A percentile compares a stretch with the other conserved stretches of the same genome.
phyloP scores from a whole-genome alignment of 2,113 vertebrate genomes.

The Pseudolaguvia tuberculata region DNA sequence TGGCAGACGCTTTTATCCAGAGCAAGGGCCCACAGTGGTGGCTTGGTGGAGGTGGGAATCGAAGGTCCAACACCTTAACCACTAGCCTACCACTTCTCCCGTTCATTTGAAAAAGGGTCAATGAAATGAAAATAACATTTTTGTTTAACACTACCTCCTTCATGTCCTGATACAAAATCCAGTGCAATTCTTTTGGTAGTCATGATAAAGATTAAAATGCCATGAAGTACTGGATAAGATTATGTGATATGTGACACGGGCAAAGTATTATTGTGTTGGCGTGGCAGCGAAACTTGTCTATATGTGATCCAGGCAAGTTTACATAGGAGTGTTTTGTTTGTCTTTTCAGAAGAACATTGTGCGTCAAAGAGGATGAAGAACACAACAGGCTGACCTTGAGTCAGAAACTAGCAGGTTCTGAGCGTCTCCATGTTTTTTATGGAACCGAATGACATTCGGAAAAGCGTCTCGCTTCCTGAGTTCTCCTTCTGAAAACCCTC shows the following conservation, averaged over 20 bases:
- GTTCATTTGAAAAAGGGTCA: neutral
- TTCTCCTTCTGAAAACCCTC: neutral
- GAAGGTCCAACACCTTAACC: no score
- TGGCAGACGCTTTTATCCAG: no score
- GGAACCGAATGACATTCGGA: no score
- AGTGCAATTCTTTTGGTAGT: no score
- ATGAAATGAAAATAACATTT: neutral
- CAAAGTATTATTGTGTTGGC: no score
- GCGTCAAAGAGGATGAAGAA: neutral
- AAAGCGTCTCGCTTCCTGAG: neutral
- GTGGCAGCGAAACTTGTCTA: no score
- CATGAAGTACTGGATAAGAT: neutral
- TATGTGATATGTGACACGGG: neutral
- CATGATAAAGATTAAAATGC: neutral
- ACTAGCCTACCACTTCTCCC: no score
- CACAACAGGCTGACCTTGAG: neutral
- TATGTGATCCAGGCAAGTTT: neutral
- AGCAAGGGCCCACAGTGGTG: no score
- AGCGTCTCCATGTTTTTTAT: neutral
- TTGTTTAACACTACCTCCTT: neutral
- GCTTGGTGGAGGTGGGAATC: no score
- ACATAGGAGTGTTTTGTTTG: neutral
- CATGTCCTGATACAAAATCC: no score
- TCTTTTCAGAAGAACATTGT: neutral
- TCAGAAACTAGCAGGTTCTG: neutral